Conservation (phyloP, 92 coral and sea anemone genomes). For the Porites lobata region DNA sequence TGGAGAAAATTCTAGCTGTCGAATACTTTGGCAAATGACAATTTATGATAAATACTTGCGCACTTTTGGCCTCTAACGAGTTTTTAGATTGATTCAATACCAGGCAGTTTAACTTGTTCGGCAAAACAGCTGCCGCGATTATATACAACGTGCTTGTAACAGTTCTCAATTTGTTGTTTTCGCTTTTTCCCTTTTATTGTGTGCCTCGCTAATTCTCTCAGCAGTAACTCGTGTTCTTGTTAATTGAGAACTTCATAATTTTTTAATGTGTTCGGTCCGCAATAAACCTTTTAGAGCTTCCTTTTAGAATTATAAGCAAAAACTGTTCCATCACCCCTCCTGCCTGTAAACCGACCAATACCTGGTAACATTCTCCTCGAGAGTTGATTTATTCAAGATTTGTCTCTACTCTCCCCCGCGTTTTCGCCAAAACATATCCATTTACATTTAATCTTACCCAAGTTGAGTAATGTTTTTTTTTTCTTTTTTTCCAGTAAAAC, state of each 20-base stretch:
- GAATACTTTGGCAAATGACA: not conserved
- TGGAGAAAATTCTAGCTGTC: not conserved
- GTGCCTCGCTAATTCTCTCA: not conserved
- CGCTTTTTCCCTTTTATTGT: not conserved
- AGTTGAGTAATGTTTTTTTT: not conserved
- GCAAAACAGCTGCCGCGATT: conserved; percentile 34
- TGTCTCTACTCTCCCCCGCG: not conserved
- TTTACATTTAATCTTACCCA: not conserved
- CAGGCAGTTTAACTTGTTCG: conserved; percentile 1
- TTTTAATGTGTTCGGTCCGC: not conserved
- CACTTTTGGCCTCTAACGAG: conserved; percentile 11
- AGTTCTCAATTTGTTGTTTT: not conserved
- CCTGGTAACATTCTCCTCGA: not conserved
- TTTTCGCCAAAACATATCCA: not conserved
- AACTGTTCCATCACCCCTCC: not conserved
- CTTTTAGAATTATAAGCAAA: not conserved
- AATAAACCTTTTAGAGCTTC: not conserved
- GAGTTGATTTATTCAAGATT: not conserved
- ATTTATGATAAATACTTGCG: conserved; percentile 7
- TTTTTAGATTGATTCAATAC: not conserved
- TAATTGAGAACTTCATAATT: not conserved
- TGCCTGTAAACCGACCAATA: conserved; percentile 2
- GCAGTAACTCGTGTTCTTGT: not conserved
- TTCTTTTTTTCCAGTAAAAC: not conserved
- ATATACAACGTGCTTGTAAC: not conserved